Percentiles rank a stretch among this genome's conserved stretches.
These are phyloP conservation scores for Caranx ignobilis DNA, from an alignment of 2,113 vertebrate species.

Conservation along the genomic window DNA sequence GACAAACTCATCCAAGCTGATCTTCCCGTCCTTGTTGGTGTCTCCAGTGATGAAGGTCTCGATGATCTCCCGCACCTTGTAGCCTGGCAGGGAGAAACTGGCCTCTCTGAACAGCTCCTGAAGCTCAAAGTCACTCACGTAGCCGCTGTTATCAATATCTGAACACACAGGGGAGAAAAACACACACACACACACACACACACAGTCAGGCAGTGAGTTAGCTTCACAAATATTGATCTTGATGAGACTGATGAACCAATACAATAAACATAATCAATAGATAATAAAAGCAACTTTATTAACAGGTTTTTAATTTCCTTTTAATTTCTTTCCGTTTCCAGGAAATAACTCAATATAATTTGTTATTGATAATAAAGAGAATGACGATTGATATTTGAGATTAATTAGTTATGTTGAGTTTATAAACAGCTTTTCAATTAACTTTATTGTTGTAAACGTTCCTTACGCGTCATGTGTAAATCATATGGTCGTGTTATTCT, in stretches of 20 bases:
- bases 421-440: too few species aligned
- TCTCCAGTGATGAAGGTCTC: conserved; percentile 92
- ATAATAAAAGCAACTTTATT: conserved; percentile 1
- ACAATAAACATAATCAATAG: background rate
- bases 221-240: conserved; percentile 10
- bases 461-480: background rate
- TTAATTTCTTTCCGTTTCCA: background rate
- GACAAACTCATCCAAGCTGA: conserved; percentile 98
- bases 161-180: conserved; percentile 14
- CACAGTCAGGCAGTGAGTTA: background rate
- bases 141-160: conserved; percentile 97
- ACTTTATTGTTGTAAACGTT: too few species aligned
- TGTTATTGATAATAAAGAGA: background rate
- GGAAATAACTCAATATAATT: background rate
- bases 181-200: background rate
- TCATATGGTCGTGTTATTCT: background rate
- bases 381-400: background rate
- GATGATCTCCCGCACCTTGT: conserved; percentile 93
- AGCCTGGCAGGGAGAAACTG: conserved; percentile 92
- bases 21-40: conserved; percentile 94
- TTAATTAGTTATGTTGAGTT: background rate
- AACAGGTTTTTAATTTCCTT: background rate
- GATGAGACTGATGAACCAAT: background rate
- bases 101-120: conserved; percentile 98
- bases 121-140: conserved; percentile 96